Evolutionary conservation across 2,113 vertebrate genomes (phyloP).

Genomic region (Anas platyrhynchos): DNA sequence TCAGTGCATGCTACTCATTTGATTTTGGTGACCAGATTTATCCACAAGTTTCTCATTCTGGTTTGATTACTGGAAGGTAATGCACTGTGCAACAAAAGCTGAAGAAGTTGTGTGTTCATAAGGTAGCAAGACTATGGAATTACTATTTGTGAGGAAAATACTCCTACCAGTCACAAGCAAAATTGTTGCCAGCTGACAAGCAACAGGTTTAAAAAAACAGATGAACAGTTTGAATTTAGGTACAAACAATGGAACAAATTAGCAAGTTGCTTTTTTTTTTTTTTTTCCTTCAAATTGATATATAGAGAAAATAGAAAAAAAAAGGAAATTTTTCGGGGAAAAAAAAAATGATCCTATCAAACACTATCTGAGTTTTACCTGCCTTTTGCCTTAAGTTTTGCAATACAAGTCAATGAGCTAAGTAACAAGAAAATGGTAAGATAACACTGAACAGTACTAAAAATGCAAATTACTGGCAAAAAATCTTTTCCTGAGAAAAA

Average conservation of each 20-base stretch:
- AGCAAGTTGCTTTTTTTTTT: too few species aligned
- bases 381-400: not conserved
- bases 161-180: not conserved
- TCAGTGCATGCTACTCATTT: not conserved
- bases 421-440: not conserved
- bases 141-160: not conserved
- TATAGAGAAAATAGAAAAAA: not conserved
- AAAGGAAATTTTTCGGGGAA: not conserved
- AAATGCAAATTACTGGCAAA: not conserved
- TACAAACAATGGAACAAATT: accelerated
- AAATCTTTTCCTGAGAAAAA: not conserved
- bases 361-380: not conserved
- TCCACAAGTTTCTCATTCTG: not conserved
- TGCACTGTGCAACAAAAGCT: not conserved
- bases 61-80: not conserved
- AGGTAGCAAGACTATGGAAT: not conserved
- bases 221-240: not conserved
- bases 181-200: not conserved
- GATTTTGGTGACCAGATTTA: not conserved
- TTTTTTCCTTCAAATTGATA: too few species aligned
- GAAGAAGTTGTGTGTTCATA: not conserved
- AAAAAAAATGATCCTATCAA: not conserved
- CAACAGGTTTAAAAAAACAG: not conserved
- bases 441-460: not conserved
- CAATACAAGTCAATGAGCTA: not conserved